Conservation (phyloP, 2,888 invertebrate genomes). For the Nephrocerus scutellatus region DNA sequence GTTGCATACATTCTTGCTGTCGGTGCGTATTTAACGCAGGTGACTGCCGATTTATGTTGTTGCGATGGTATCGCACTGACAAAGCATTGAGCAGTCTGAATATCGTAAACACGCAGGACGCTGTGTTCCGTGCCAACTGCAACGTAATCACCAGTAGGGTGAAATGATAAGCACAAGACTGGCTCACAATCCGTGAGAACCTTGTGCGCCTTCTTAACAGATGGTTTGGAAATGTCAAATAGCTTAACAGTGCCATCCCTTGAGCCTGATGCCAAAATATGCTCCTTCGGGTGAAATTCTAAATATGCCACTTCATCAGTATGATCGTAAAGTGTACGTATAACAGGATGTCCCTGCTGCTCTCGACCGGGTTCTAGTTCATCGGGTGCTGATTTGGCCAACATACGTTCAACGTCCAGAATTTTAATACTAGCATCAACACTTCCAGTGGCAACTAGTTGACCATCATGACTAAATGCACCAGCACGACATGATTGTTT, state of each 20-base stretch:
- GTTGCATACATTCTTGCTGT: slow-evolving; percentile 61
- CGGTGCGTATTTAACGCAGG: slow-evolving; percentile 61
- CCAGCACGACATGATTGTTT: slow-evolving; percentile 94
- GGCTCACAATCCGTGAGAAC: slow-evolving; percentile 92
- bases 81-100: slow-evolving; percentile 92
- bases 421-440: slow-evolving; percentile 99
- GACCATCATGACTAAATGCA: slow-evolving; percentile 91
- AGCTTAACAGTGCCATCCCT: slow-evolving; percentile 90
- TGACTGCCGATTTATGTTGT: slow-evolving; percentile 72
- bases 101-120: slow-evolving; percentile 84
- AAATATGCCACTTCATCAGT: slow-evolving; percentile 94
- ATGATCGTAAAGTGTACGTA: slow-evolving; percentile 89
- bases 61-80: slow-evolving; percentile 84
- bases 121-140: slow-evolving; percentile 91
- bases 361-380: slow-evolving; percentile 76
- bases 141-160: slow-evolving; percentile 91
- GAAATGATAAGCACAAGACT: slow-evolving; percentile 84
- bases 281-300: slow-evolving; percentile 94
- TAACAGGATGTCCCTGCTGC: slow-evolving; percentile 95
- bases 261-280: slow-evolving; percentile 91
- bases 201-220: slow-evolving; percentile 95
- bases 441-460: slow-evolving; percentile 94
- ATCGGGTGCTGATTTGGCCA: slow-evolving; percentile 94
- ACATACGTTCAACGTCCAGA: slow-evolving; percentile 96
- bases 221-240: slow-evolving; percentile 97